Evolutionary conservation across 1,140 invertebrate species (phyloP).

Genomic region (Stratiolaelaps scimitus): DNA sequence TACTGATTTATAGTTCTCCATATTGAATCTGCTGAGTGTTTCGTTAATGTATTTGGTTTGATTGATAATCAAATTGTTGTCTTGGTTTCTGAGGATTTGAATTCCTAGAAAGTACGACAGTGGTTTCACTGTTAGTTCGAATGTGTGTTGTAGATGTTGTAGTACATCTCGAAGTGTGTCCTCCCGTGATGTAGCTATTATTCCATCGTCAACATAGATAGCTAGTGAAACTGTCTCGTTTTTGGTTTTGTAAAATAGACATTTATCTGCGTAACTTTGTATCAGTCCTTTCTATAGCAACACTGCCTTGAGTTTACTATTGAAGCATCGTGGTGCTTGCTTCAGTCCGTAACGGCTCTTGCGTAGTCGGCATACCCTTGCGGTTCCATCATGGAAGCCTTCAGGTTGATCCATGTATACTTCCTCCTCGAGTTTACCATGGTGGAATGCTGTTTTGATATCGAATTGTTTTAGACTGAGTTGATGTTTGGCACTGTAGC

Average conservation of each 20-base stretch:
- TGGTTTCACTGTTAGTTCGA: background rate
- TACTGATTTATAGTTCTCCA: constrained; percentile 9
- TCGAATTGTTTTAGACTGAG: constrained; percentile 37
- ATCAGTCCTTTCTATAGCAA: background rate
- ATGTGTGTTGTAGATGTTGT: background rate
- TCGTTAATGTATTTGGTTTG: background rate
- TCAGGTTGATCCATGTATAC: constrained; percentile 39
- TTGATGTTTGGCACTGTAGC: constrained; percentile 36
- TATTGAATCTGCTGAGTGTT: too few relatives aligned
- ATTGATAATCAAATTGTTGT: background rate
- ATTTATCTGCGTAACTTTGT: background rate
- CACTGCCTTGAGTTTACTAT: constrained; percentile 32
- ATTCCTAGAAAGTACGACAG: background rate
- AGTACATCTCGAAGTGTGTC: background rate
- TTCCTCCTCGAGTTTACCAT: too few relatives aligned
- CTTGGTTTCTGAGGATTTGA: background rate
- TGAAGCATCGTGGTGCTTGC: constrained; percentile 39
- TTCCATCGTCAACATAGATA: constrained; percentile 1
- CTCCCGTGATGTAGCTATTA: background rate
- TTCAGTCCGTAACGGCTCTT: constrained; percentile 39
- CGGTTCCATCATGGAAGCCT: constrained; percentile 31
- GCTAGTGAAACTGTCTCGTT: background rate
- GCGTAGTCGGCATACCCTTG: constrained; percentile 29
- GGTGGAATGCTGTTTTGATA: constrained; percentile 38
- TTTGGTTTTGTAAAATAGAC: background rate